Evolutionary conservation across 2,113 vertebrate species (phyloP), one percentile per base, ranked within the genome.

Genomic region (Agapornis roseicollis): DNA sequence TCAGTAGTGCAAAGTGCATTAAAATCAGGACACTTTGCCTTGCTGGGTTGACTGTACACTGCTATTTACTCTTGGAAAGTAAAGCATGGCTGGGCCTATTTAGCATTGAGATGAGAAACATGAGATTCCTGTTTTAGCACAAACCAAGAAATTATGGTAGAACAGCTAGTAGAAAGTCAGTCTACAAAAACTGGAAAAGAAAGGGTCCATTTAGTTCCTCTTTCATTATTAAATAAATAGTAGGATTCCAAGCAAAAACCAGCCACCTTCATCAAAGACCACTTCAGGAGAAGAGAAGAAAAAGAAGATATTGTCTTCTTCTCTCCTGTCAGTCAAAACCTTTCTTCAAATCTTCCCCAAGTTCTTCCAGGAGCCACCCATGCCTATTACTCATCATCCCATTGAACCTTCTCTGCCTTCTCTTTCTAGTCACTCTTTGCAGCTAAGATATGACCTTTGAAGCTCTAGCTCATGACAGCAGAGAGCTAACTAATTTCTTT

Each of bases 401-500:
- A 56, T 5, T 33, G 14, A 82, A 9, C 9, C 12, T 63, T 61
- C 27, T 79, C 80, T 88, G 37, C 61, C 15, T 83, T 46, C 72
- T 78, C 42, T 58, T 88, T 86, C 68, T 68, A 68, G 61, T 86
- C n/a, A 56, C 29, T 73, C 53, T 80, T 85, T 80, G 50, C 33
- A 88, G 39, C 41, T 91, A 19, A 68, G 27, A n/a, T 93, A n/a
- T 63, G 84, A 91, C 66, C 70, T 92, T 82, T 92, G 70, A 86
- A 91, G 37, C 41, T 87, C 49, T 63, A 71, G 52, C 29, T 80
- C 37, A 39, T 1, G 3, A 41, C 2, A 80, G 50, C 14, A 61
- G 31, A 63, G 27, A 74, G 15, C 70, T 83, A 93, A 80, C 71
- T 94, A 95, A 89, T 97, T 94, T 88, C 65, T 91, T 92, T 95